A percentile compares a stretch with the other conserved stretches of the same genome.
Evolutionary conservation across 2,113 vertebrate species (phyloP).

Genomic region (Lycaon pictus): DNA sequence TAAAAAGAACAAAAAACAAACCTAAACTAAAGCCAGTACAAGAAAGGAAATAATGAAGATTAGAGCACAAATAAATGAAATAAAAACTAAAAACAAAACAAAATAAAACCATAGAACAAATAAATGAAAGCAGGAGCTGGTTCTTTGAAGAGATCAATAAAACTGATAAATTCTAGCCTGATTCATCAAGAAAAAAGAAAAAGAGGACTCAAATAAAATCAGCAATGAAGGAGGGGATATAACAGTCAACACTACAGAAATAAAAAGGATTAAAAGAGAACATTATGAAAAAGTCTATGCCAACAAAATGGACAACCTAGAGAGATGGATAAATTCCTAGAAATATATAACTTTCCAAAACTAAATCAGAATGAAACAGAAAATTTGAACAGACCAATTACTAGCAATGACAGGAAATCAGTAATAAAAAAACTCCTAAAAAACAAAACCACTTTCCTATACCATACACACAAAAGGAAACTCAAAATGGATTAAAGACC

Average conservation of each 20-base stretch:
- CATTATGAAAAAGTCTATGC: not conserved
- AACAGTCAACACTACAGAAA: not conserved
- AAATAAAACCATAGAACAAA: not conserved
- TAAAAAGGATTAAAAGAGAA: not conserved
- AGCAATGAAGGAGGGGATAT: not conserved
- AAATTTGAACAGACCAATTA: not conserved
- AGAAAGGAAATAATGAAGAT: not conserved
- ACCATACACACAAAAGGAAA: not conserved
- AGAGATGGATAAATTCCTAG: not conserved
- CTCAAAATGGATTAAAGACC: not conserved
- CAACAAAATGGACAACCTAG: not conserved
- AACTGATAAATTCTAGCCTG: not conserved
- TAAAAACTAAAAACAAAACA: not conserved
- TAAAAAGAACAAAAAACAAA: not conserved
- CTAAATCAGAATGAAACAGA: not conserved
- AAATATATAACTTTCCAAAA: not conserved
- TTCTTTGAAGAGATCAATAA: not conserved
- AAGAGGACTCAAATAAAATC: not conserved
- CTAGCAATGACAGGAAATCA: not conserved
- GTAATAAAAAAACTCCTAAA: not conserved
- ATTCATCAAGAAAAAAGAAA: not conserved
- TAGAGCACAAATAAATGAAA: not conserved
- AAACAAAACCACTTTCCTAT: not conserved
- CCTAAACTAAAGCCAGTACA: not conserved
- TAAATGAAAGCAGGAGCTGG: not conserved